Evolutionary conservation across 2,888 invertebrate species (phyloP).

Genomic region (Tupiocoris notatus): DNA sequence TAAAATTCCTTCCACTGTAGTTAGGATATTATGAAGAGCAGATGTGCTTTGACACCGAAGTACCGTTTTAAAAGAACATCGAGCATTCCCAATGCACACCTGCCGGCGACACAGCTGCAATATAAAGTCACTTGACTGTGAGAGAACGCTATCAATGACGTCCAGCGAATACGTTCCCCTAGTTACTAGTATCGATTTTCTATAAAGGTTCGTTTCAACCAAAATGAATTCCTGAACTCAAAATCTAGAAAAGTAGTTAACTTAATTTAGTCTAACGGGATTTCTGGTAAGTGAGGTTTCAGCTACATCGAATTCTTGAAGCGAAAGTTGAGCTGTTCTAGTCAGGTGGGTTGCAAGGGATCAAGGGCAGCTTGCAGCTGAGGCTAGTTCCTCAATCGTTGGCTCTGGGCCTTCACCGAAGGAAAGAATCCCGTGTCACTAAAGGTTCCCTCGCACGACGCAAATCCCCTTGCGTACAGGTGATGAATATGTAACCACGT

Average conservation of each 20-base stretch:
- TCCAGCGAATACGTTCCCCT: too few species aligned
- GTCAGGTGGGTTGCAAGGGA: constrained; percentile 8
- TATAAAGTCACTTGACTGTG: background rate
- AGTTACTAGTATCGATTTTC: too few species aligned
- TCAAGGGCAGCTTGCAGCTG: constrained; percentile 16
- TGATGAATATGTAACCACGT: background rate
- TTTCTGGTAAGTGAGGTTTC: too few species aligned
- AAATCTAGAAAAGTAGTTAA: too few species aligned
- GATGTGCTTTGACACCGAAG: background rate
- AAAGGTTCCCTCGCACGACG: background rate
- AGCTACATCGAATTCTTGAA: constrained; percentile 6
- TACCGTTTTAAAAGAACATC: background rate
- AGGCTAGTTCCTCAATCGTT: background rate
- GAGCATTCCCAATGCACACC: background rate
- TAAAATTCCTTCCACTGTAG: too few species aligned
- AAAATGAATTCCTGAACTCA: too few species aligned
- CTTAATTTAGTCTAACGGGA: too few species aligned
- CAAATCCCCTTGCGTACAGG: background rate
- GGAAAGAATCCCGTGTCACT: constrained; percentile 6
- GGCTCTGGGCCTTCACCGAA: constrained; percentile 3
- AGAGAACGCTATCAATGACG: background rate
- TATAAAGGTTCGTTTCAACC: too few species aligned
- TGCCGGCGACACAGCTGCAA: background rate
- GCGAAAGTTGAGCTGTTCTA: constrained; percentile 4
- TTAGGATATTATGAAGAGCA: background rate